Evolutionary conservation across 2,888 invertebrate genomes (phyloP).

Genomic region (Colostygia pectinataria): DNA sequence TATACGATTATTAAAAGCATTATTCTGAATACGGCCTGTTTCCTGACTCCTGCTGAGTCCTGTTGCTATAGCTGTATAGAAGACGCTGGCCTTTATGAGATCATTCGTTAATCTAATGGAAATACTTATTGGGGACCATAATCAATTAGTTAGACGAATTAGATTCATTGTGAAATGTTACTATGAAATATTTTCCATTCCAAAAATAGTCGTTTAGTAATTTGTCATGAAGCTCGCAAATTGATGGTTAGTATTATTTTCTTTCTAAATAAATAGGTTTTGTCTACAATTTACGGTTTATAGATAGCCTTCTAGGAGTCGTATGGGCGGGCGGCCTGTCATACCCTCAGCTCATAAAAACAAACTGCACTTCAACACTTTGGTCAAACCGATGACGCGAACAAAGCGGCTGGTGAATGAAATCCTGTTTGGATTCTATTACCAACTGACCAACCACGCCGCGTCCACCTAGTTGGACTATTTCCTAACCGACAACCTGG

Average conservation of each 20-base stretch:
- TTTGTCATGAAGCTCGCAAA: conserved; percentile 19
- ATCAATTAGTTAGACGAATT: conserved; percentile 30
- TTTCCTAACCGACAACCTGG: too few species aligned
- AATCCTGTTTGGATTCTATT: too few species aligned
- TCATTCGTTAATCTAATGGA: conserved; percentile 25
- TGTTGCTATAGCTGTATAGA: too few species aligned
- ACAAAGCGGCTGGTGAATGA: too few species aligned
- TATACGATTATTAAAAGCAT: too few species aligned
- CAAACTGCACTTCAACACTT: background rate
- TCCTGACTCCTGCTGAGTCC: too few species aligned
- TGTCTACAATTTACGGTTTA: conserved; percentile 6
- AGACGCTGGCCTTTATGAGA: background rate
- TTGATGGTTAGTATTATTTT: conserved; percentile 17
- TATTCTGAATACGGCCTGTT: too few species aligned
- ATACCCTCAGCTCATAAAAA: background rate
- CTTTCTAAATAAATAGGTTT: conserved; percentile 3
- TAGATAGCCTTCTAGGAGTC: conserved; percentile 16
- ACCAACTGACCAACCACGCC: too few species aligned
- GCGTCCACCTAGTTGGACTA: too few species aligned
- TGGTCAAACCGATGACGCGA: background rate
- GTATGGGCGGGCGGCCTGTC: conserved; percentile 13
- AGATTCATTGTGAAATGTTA: conserved; percentile 33
- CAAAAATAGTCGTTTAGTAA: conserved; percentile 12
- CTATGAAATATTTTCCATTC: conserved; percentile 8
- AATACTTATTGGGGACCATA: conserved; percentile 8